These are phyloP conservation scores for Meloidogyne chitwoodi DNA, from an alignment of 1,140 invertebrate species.

Conservation along the genomic window DNA sequence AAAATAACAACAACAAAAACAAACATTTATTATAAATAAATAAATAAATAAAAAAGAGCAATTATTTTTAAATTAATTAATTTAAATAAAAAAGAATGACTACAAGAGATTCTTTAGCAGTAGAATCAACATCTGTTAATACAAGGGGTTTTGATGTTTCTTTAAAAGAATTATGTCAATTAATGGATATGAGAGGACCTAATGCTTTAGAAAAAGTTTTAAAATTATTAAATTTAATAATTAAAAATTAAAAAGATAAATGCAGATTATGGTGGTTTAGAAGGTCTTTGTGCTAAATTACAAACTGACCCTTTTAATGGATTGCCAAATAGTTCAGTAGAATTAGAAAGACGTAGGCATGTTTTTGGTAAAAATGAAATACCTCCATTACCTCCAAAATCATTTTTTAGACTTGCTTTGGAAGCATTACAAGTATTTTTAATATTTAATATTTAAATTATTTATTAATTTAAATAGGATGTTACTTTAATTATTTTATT, in stretches of 20 bases:
- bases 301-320: conserved; percentile 94
- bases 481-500: conserved; percentile 86
- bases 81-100: neutral
- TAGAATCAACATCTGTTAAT: neutral
- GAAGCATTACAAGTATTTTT: conserved; percentile 81
- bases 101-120: neutral
- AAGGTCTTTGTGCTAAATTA: conserved; percentile 82
- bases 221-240: neutral
- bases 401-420: conserved; percentile 94
- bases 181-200: conserved; percentile 44
- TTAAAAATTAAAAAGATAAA: conserved; percentile 42
- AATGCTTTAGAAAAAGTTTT: conserved; percentile 46
- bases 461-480: conserved; percentile 70
- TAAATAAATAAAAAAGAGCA: neutral
- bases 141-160: conserved; percentile 28
- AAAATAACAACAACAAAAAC: too few relatives aligned
- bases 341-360: conserved; percentile 80
- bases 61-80: too few relatives aligned
- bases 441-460: neutral
- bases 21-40: neutral
- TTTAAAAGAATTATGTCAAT: conserved; percentile 27
- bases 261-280: conserved; percentile 64
- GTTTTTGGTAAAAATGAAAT: conserved; percentile 95
- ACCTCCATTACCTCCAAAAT: conserved; percentile 97
- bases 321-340: conserved; percentile 71